Evolutionary conservation across 2,888 invertebrate genomes (phyloP), one percentile per base, ranked within the genome.

Genomic region (Calameuta idolon): DNA sequence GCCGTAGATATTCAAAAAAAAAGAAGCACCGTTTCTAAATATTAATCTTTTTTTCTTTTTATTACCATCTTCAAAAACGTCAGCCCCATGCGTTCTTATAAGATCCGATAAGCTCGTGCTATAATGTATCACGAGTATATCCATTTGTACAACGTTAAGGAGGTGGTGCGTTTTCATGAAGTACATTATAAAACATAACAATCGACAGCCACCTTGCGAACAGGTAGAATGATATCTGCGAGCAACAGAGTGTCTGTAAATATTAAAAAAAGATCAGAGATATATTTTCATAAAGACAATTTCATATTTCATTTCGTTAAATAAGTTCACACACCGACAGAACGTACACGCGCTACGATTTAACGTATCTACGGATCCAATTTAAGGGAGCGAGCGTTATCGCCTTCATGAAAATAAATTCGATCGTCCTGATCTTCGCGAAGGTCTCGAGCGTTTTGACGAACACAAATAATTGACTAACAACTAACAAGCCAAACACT

Each of bases 1-100:
- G 37, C 55, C n/a, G 69, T 35, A 35, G 69, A 69, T 69, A 74
- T 35, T 23, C 33, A 73, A 78, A 35, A 78, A 34, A 74, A 40
- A 68, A 75, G n/a, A 34, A 34, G 34, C 77, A 55, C 55, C 9
- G 55, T 23, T 55, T 55, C 55, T 55, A 55, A 23, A 23, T 9
- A 15, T 55, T 55, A 55, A 55, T 23, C 9, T 55, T 55, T 23
- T 23, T 55, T 35, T 35, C 12, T 55, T 40, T 40, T 4, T 2
- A 55, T 55, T 9, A 55, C 55, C 23, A 9, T 2, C 55, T 55
- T 55, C 55, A 55, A 23, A 55, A 55, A 15, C 40, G 40, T 15
- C 40, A 40, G 15, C 15, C 9, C 23, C 55, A 23, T 5, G 9
- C 55, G 23, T 55, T 55, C 23, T 55, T 55, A 2, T 55, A 55